Base-by-base conservation (phyloP, 1,140 invertebrate genomes). In the Medauroidea extradentata region DNA sequence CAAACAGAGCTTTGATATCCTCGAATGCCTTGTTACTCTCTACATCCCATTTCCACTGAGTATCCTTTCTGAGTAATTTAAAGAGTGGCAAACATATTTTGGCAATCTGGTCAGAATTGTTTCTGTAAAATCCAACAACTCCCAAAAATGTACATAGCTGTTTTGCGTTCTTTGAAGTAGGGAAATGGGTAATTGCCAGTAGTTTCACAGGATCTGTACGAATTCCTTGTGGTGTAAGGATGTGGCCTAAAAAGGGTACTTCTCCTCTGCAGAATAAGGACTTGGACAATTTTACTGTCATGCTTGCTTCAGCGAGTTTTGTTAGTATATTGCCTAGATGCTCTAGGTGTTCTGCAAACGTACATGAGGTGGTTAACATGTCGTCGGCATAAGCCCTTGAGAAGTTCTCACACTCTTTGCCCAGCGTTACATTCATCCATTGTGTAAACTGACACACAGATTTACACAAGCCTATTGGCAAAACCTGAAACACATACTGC, bases 401-500 rank as follows among this genome's bases (percentile, higher is more conserved):
- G 65, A 69, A 11, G 61, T 60, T 3, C 67, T 61, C 0, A 61
- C 50, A 34, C 11, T 34, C 29, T 7, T 4, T 4, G 11, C 29
- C 29, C 29, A 34, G 11, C 4, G 29, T 34, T 2, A 57, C 61
- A 1, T 44, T 70, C 71, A 13, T 71, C 29, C 0, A 72, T 68
- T 51, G 73, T 71, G 29, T 34, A 34, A 34, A 34, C 11, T 34
- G 5, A 34, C 5, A 4, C 4, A 34, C 29, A 11, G 29, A 4
- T 7, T 34, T 34, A 34, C 29, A 34, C 29, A 34, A 34, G 11
- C 29, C 29, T 4, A 34, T 7, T 0, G 69, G 71, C 7, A 75
- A 46, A 0, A 66, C 63, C 43, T 65, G 59, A 54, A 69, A 74
- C 0, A 66, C 62, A 57, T 70, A 73, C n/a, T 63, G 59, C 53